Base-by-base conservation (phyloP, 2,797 vertebrate species). In the Nyctibius grandis region DNA sequence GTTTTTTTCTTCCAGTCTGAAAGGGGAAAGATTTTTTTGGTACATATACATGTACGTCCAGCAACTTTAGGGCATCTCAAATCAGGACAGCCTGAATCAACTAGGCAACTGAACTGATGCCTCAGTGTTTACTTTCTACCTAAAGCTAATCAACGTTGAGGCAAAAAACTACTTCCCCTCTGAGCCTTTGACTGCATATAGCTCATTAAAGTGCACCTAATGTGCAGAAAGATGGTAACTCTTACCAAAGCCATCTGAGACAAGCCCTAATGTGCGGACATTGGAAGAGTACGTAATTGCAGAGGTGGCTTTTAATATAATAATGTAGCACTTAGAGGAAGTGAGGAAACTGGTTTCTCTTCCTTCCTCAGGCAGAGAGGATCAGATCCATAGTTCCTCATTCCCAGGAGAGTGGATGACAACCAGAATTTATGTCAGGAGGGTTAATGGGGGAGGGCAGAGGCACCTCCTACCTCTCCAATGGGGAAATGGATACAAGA, bases 241-340 rank as follows among this genome's bases (percentile, higher is more conserved):
- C 56, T 44, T 57, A 57, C 18, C 85, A 93, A 85, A 94, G 50
- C 79, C 83, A 84, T 48, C 73, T 54, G 77, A 90, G 80, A 73
- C 54, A 85, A 89, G 6, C 17, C 20, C 44, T 93, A 89, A 92
- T 85, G 59, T 73, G 44, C 2, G 4, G 85, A 47, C 47, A 79
- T 10, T 51, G n/a, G 38, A 57, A 31, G 34, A 77, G 60, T 44
- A 61, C 84, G 61, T 86, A 82, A 95, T 69, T 75, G 54, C 61
- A 76, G 67, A 69, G 50, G 77, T 78, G 33, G 47, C 63, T 94
- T 96, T 91, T 90, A 96, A 48, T 56, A 53, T 16, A 76, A 81
- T 95, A 95, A 92, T 29, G 54, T 26, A 73, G 36, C 80, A 93
- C 80, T 97, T 76, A 95, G 31, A 73, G 83, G 67, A 97, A 90